A percentile compares a stretch with the other conserved stretches of the same genome.
phyloP scores from a whole-genome alignment of 1,140 invertebrate genomes.

The Melipona quadrifasciata region DNA sequence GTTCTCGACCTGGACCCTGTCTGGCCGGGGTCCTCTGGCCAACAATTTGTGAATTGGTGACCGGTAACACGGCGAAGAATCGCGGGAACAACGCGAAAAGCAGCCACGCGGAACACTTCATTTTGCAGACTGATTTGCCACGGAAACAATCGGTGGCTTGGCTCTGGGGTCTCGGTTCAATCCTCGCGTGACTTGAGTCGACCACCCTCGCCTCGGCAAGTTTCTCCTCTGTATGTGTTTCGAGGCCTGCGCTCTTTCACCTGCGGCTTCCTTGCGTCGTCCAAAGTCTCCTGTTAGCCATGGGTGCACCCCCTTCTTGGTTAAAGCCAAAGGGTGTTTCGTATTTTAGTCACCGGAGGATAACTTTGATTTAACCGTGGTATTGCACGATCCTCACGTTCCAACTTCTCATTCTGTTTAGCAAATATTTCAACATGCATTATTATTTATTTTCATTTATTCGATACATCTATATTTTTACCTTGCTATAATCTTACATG shows the following conservation, averaged over 20 bases:
- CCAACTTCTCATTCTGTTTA: too few relatives aligned
- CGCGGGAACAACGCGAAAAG: constrained; percentile 64
- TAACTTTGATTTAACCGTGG: not conserved
- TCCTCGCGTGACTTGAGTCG: constrained; percentile 42
- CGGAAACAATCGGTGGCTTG: constrained; percentile 66
- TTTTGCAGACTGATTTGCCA: constrained; percentile 71
- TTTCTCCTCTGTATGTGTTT: constrained; percentile 40
- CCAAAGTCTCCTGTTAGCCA: constrained; percentile 12
- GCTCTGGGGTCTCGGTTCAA: constrained; percentile 60
- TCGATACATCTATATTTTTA: too few relatives aligned
- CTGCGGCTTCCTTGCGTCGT: constrained; percentile 12
- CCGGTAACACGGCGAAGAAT: constrained; percentile 58
- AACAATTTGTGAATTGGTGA: constrained; percentile 37
- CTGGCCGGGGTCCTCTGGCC: constrained; percentile 70
- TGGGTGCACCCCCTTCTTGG: not conserved
- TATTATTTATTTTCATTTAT: too few relatives aligned
- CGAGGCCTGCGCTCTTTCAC: constrained; percentile 62
- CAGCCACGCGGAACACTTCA: constrained; percentile 71
- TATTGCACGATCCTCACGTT: too few relatives aligned
- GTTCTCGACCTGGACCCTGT: constrained; percentile 67
- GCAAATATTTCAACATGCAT: too few relatives aligned
- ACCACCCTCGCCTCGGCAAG: constrained; percentile 43
- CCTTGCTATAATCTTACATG: too few relatives aligned
- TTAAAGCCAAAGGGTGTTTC: not conserved
- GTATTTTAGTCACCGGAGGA: not conserved